phyloP scores from a whole-genome alignment of 2,888 invertebrate genomes.

The Rapana venosa region DNA sequence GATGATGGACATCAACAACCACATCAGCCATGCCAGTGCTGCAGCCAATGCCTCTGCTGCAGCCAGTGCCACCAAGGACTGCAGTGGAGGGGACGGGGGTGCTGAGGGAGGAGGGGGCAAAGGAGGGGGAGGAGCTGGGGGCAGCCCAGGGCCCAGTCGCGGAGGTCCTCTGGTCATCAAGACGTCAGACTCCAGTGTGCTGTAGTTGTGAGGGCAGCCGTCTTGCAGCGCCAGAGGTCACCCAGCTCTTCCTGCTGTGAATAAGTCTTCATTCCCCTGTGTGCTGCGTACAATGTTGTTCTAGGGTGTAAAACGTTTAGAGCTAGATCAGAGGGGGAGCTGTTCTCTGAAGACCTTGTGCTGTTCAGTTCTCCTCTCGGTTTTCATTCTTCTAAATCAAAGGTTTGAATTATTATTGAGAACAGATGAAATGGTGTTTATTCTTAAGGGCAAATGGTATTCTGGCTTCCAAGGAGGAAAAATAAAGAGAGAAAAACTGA shows the following conservation, averaged over 20 bases:
- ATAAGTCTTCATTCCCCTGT: too few relatives aligned
- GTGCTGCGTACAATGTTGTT: too few relatives aligned
- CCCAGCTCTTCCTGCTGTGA: not conserved
- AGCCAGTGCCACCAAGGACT: slow-evolving; percentile 31
- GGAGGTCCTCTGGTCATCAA: slow-evolving; percentile 54
- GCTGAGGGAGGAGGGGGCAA: slow-evolving; percentile 32
- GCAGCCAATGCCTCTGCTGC: slow-evolving; percentile 22
- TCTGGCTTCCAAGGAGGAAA: not conserved
- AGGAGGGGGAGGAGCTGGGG: slow-evolving; percentile 21
- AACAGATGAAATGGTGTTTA: too few relatives aligned
- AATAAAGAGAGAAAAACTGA: not conserved
- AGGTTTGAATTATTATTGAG: not conserved
- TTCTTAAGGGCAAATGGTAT: too few relatives aligned
- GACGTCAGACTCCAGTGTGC: slow-evolving; percentile 60
- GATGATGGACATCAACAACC: slow-evolving; percentile 81
- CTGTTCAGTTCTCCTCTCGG: too few relatives aligned
- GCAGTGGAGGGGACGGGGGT: slow-evolving; percentile 36
- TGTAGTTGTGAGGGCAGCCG: slow-evolving; percentile 39
- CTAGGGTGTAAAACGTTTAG: not conserved
- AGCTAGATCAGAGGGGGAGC: not conserved
- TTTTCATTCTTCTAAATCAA: not conserved
- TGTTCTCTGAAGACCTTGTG: too few relatives aligned
- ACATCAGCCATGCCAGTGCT: slow-evolving; percentile 50
- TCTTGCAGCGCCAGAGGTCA: not conserved
- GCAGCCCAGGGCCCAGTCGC: slow-evolving; percentile 40